Evolutionary conservation across 2,797 vertebrate genomes (phyloP).

Genomic region (Aythya fuligula): DNA sequence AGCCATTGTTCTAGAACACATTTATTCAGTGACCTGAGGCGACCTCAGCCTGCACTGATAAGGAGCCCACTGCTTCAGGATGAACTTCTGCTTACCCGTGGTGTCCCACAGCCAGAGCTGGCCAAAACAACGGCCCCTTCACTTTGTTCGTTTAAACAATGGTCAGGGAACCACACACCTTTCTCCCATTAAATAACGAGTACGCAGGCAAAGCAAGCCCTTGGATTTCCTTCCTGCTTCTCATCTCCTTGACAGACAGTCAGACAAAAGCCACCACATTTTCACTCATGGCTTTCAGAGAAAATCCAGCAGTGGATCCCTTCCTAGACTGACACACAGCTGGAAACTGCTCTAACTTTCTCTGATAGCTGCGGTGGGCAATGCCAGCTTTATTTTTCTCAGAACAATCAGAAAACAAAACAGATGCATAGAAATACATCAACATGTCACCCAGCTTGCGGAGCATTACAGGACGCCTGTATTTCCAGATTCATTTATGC

Average conservation of each 20-base stretch:
- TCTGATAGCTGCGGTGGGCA: neutral
- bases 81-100: neutral
- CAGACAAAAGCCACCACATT: neutral
- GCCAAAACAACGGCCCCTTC: neutral
- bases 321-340: neutral
- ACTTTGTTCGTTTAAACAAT: rapidly evolving
- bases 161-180: neutral
- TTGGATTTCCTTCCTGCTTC: neutral
- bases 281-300: neutral
- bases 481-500: neutral
- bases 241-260: neutral
- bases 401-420: neutral
- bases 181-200: neutral
- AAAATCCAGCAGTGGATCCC: neutral
- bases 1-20: neutral
- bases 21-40: neutral
- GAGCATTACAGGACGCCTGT: neutral
- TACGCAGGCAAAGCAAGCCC: neutral
- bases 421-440: neutral
- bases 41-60: neutral
- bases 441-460: neutral
- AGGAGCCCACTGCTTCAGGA: neutral
- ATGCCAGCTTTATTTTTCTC: neutral
- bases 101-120: neutral
- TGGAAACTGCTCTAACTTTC: neutral